phyloP scores from a whole-genome alignment of 2,113 vertebrate genomes.

The Synodontis membranacea region DNA sequence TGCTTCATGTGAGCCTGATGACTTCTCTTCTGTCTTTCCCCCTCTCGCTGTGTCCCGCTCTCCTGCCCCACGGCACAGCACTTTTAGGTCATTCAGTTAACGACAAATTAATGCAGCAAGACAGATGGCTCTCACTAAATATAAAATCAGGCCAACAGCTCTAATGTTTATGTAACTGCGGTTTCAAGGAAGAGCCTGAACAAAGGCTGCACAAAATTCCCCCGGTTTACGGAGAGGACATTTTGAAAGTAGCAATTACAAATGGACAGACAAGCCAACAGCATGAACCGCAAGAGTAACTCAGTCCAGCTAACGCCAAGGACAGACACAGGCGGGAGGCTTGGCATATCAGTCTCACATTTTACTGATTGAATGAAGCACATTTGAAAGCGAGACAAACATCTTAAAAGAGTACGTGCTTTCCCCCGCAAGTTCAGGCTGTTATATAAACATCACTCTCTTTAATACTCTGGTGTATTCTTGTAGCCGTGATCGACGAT shows the following conservation, averaged over 20 bases:
- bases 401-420: neutral
- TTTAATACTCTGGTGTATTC: neutral
- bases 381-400: neutral
- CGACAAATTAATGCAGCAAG: constrained; percentile 46
- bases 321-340: neutral
- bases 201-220: neutral
- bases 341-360: neutral
- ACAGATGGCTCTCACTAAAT: constrained; percentile 41
- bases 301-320: neutral
- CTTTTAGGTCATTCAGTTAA: constrained; percentile 38
- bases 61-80: constrained; percentile 7
- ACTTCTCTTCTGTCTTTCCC: constrained; percentile 27
- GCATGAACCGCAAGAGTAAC: constrained; percentile 14
- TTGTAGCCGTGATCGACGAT: no score
- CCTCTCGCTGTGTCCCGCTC: neutral
- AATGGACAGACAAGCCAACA: constrained; percentile 15
- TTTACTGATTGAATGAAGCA: constrained; percentile 8
- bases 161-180: constrained; percentile 32
- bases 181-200: constrained; percentile 17
- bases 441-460: neutral
- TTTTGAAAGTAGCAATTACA: constrained; percentile 18
- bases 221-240: constrained; percentile 16
- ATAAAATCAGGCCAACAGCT: constrained; percentile 37
- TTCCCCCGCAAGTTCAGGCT: neutral
- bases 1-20: constrained; percentile 35